These are phyloP conservation scores for Andricus grossulariae DNA, from an alignment of 1,140 invertebrate species.

Conservation along the genomic window DNA sequence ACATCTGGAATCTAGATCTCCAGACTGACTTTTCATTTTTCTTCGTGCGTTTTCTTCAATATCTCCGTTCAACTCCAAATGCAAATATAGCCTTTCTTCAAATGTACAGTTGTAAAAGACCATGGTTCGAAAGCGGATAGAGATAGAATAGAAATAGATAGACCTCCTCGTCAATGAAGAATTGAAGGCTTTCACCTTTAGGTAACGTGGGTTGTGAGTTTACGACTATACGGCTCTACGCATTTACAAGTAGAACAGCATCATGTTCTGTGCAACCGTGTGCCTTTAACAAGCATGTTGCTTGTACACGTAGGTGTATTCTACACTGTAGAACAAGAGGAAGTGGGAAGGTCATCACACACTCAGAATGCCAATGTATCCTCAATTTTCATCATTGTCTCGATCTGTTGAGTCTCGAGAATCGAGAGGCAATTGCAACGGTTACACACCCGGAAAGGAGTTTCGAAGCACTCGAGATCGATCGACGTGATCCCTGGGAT, in stretches of 20 bases:
- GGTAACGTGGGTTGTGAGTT: not conserved
- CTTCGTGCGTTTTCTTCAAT: too few species aligned
- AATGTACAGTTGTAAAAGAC: too few species aligned
- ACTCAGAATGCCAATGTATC: not conserved
- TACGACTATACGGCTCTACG: not conserved
- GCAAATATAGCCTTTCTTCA: too few species aligned
- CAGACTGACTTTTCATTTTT: too few species aligned
- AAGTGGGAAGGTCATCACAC: slow-evolving; percentile 21
- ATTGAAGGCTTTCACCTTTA: slow-evolving; percentile 10
- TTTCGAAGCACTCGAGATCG: too few species aligned
- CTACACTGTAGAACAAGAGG: not conserved
- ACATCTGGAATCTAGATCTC: too few species aligned
- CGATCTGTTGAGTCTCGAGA: too few species aligned
- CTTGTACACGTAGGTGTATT: too few species aligned
- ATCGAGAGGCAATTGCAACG: too few species aligned
- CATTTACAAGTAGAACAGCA: slow-evolving; percentile 23
- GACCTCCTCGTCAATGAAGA: slow-evolving; percentile 12
- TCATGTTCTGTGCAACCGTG: not conserved
- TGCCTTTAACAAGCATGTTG: not conserved
- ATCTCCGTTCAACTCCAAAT: too few species aligned
- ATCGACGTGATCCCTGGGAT: too few species aligned
- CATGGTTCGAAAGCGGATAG: not conserved
- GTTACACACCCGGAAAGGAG: too few species aligned
- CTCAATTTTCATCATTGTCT: not conserved
- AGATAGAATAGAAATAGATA: not conserved